phyloP scores from a whole-genome alignment of 2,888 invertebrate species.

The Papilio demoleus region DNA sequence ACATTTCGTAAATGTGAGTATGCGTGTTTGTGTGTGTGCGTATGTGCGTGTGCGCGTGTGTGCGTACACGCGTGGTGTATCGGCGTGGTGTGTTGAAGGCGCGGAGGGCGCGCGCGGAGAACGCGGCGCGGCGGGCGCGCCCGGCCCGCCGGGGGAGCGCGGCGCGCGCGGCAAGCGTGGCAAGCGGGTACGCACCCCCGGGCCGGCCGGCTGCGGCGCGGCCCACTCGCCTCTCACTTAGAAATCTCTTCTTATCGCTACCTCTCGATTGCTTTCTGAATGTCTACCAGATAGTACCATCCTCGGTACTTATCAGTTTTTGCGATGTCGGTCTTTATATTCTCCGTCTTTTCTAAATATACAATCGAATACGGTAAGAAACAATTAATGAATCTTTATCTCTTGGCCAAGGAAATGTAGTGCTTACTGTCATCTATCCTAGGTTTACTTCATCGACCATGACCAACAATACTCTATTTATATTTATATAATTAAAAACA shows the following conservation, averaged over 20 bases:
- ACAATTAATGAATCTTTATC: not conserved
- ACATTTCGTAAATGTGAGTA: too few relatives aligned
- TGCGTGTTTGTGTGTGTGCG: too few relatives aligned
- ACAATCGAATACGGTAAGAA: not conserved
- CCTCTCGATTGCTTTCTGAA: not conserved
- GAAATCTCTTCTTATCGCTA: not conserved
- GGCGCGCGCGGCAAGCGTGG: slow-evolving; percentile 96
- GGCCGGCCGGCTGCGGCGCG: slow-evolving; percentile 28
- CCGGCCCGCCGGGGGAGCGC: slow-evolving; percentile 92
- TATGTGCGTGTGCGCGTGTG: too few relatives aligned
- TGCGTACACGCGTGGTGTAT: too few relatives aligned
- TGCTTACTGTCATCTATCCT: too few relatives aligned
- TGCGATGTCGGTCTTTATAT: not conserved
- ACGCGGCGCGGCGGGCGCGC: slow-evolving; percentile 91
- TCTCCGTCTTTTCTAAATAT: not conserved
- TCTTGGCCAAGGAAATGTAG: not conserved
- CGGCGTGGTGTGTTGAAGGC: too few relatives aligned
- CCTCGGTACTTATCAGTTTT: not conserved
- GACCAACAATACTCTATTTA: not conserved
- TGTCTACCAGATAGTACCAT: not conserved
- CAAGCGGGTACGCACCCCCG: slow-evolving; percentile 88
- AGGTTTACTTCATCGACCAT: too few relatives aligned
- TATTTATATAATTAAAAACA: not conserved
- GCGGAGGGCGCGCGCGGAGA: slow-evolving; percentile 88
- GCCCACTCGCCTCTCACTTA: slow-evolving; percentile 12